Conservation (phyloP, 1,140 invertebrate genomes). For the Cardiocondyla obscurior region DNA sequence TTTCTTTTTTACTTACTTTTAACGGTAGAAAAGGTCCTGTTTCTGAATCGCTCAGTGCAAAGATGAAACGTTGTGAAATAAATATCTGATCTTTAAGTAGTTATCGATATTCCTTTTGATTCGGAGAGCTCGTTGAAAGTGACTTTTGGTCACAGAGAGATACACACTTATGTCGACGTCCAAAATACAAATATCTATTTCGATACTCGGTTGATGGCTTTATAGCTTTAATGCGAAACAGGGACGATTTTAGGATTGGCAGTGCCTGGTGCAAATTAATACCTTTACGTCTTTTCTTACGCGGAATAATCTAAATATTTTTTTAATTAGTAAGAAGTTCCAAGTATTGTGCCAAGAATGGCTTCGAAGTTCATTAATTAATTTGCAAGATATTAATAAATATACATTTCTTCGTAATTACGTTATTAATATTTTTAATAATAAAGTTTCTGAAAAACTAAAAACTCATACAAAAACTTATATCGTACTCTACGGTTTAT, state of each 20-base stretch:
- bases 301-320: background rate
- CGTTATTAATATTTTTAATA: background rate
- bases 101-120: background rate
- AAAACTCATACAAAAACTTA: too few species aligned
- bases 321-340: background rate
- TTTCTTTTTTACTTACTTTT: background rate
- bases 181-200: slow-evolving; percentile 4
- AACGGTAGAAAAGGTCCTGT: background rate
- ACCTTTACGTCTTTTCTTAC: too few species aligned
- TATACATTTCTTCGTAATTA: background rate
- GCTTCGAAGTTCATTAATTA: background rate
- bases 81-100: background rate
- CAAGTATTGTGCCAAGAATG: background rate
- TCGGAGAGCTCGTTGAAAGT: background rate
- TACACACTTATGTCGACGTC: background rate
- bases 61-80: background rate
- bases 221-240: background rate
- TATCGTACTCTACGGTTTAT: background rate
- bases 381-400: too few species aligned
- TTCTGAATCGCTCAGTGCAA: background rate
- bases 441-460: background rate
- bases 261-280: background rate
- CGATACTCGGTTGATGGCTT: background rate
- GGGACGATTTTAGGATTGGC: background rate
- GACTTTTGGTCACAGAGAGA: background rate